Evolutionary conservation across 2,888 invertebrate species (phyloP).

Genomic region (Trichacis sp.): DNA sequence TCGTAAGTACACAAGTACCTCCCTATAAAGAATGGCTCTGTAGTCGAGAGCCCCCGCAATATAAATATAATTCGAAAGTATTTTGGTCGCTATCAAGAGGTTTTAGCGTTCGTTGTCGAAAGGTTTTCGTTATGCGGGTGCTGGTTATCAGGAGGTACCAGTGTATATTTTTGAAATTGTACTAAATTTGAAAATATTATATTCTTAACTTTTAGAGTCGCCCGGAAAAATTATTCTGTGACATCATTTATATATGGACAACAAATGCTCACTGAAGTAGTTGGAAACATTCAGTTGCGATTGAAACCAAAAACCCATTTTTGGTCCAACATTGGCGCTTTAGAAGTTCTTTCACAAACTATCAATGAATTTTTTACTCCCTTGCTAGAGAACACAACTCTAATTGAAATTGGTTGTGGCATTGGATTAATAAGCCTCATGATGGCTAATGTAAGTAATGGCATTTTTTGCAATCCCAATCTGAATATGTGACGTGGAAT

Average conservation of each 20-base stretch:
- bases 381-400: conserved; percentile 48
- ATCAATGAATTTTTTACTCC: conserved; percentile 58
- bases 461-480: too few relatives aligned
- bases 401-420: conserved; percentile 64
- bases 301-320: conserved; percentile 64
- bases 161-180: too few relatives aligned
- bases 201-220: conserved; percentile 8
- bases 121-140: too few relatives aligned
- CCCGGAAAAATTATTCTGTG: conserved; percentile 11
- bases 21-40: too few relatives aligned
- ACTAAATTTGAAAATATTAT: not conserved
- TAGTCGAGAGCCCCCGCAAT: too few relatives aligned
- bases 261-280: conserved; percentile 58
- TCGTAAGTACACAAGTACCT: too few relatives aligned
- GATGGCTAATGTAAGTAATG: conserved; percentile 61
- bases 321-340: conserved; percentile 62
- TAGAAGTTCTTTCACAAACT: conserved; percentile 57
- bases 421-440: conserved; percentile 63
- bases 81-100: too few relatives aligned
- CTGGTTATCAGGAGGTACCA: too few relatives aligned
- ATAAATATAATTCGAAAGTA: too few relatives aligned
- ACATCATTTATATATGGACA: conserved; percentile 53
- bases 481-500: too few relatives aligned
- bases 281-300: conserved; percentile 60
- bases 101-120: too few relatives aligned